Base-by-base conservation (phyloP, 2,888 invertebrate genomes). In the Allophyes oxyacanthae region DNA sequence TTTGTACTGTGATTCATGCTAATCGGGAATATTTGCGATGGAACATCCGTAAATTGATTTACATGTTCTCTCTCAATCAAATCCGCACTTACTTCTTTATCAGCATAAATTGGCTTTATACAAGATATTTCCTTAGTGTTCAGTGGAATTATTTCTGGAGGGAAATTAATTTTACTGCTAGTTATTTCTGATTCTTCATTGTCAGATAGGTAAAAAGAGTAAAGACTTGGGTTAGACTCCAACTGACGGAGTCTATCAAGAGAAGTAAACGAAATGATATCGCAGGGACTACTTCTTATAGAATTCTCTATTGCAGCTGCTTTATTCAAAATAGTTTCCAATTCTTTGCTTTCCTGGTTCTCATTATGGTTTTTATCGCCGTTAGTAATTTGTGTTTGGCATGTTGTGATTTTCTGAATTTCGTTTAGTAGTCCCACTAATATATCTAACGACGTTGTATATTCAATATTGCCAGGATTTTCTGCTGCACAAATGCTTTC, bases 391-490 rank as follows among this genome's bases (percentile, higher is more conserved):
- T 85, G 78, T 6, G 84, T 80, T 55, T 89, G 86, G 62, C 85
- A 83, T 6, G 83, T 81, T 1, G 90, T 88, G 53, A 93, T 92
- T 51, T 89, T 92, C 70, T 89, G 86, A 63, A 94, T 94, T 79
- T 94, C 93, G 66, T 89, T 90, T 43, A 94, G 78, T 41, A 94
- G 80, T 10, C 87, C 87, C 3, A 90, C 88, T 59, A 94, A 72
- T 66, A 92, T 84, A 49, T 92, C 93, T 7, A 94, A 81, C 4
- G 92, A 92, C 13, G 87, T 84, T 3, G 88, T 86, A 38, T 85
- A 85, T 40, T 86, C 82, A 3, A 88, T 67, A 52, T 58, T 60
- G 9, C 81, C 78, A 34, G 61, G 37, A 43, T 66, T 60, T 20
- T 32, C 44, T 48, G 32, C 6, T 32, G 13, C 25, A 14, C 34